A percentile compares a stretch with the other conserved stretches of the same genome.
phyloP scores from a whole-genome alignment of 2,797 vertebrate genomes.

The Melanogrammus aeglefinus region DNA sequence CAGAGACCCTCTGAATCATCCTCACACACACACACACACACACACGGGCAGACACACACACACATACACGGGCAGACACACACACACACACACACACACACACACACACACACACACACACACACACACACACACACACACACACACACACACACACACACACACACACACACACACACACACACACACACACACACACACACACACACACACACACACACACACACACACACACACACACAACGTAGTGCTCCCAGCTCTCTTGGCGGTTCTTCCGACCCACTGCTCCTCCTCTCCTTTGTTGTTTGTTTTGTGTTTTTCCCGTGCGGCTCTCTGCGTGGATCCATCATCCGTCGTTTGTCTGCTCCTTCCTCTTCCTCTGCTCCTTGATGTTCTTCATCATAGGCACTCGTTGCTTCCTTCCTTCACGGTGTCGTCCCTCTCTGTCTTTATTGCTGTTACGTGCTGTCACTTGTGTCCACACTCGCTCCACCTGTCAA shows the following conservation, averaged over 20 bases:
- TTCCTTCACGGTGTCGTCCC: neutral
- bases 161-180: neutral
- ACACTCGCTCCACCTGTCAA: neutral
- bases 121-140: no score
- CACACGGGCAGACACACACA: neutral
- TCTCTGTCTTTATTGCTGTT: neutral
- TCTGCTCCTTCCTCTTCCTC: neutral
- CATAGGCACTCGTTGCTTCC: neutral
- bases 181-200: neutral
- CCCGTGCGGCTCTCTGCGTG: neutral
- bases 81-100: neutral
- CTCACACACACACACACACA: neutral
- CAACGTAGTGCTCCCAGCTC: neutral
- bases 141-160: no score
- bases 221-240: neutral
- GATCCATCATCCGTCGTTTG: neutral
- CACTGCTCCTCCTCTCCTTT: neutral
- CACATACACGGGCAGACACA: no score
- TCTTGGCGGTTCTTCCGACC: neutral
- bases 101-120: no score
- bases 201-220: neutral
- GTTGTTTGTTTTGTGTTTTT: conserved; percentile 1
- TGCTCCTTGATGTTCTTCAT: neutral
- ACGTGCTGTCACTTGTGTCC: neutral
- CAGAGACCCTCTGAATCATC: neutral